phyloP scores from a whole-genome alignment of 2,888 invertebrate species.

The Mimas tiliae region DNA sequence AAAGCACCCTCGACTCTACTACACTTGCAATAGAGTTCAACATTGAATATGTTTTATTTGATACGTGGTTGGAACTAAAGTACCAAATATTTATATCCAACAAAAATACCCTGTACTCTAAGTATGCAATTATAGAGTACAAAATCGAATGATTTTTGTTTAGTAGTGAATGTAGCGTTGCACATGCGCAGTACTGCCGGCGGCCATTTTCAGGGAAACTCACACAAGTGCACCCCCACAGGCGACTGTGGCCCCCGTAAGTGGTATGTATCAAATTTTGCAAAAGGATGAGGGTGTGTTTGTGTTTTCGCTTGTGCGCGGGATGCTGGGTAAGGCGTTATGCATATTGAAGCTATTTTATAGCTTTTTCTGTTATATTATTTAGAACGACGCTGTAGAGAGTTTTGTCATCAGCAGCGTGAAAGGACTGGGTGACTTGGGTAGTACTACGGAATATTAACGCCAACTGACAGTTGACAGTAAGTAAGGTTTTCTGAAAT shows the following conservation, averaged over 20 bases:
- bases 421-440: too few relatives aligned
- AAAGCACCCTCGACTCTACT: constrained; percentile 32
- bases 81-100: constrained; percentile 37
- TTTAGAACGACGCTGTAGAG: too few relatives aligned
- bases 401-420: too few relatives aligned
- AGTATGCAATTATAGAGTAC: constrained; percentile 17
- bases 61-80: constrained; percentile 2
- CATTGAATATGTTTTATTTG: constrained; percentile 29
- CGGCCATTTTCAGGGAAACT: constrained; percentile 78
- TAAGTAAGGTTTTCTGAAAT: too few relatives aligned
- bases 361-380: constrained; percentile 22
- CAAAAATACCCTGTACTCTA: constrained; percentile 34
- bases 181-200: constrained; percentile 67
- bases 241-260: constrained; percentile 46
- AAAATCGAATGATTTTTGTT: constrained; percentile 31
- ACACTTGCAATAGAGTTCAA: constrained; percentile 28
- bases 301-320: constrained; percentile 54
- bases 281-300: constrained; percentile 42
- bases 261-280: constrained; percentile 56
- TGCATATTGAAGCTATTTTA: constrained; percentile 51
- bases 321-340: constrained; percentile 70
- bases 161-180: constrained; percentile 30
- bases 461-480: too few relatives aligned
- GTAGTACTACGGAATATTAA: too few relatives aligned
- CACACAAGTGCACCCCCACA: constrained; percentile 50